Evolutionary conservation across 2,888 invertebrate genomes (phyloP), one percentile per base, ranked within the genome.

Genomic region (Allophyes oxyacanthae): DNA sequence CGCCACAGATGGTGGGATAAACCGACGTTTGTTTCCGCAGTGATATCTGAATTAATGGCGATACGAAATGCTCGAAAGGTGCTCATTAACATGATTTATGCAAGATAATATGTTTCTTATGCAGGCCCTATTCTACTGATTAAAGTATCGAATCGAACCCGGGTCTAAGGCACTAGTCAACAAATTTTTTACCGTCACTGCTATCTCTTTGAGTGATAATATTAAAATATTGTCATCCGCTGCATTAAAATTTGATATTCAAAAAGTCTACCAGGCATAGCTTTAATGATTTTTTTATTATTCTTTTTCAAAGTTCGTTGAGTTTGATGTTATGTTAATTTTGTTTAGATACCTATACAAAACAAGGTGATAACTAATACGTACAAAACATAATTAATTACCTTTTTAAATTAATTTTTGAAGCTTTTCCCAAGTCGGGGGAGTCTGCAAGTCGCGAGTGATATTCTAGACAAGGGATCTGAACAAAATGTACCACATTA

Each of bases 21-120:
- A 88, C 92, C 89, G 93, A 94, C 93, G 92, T 92, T 92, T 92
- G 92, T 92, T 93, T 94, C 94, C 94, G 93, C 92, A 93, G 91
- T 94, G 93, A 94, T 94, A 93, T 94, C 93, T 92, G 93, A 94
- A 93, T 94, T 93, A 92, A 92, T 91, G 89, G 88, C 90, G 88
- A 91, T 90, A 92, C 91, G 89, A 91, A 90, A 90, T 87, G 86
- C 88, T 91, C 87, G 88, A 93, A 94, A 94, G 93, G 93, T 93
- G 93, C 89, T 92, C 92, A 92, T 93, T 94, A 91, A 85, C 91
- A 93, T 93, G 93, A 93, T 92, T 92, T 90, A 93, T 92, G 89
- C 91, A 90, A 91, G 90, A 91, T 84, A 84, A 83, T 89, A 90
- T 87, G 87, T 89, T 90, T 90, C 87, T 89, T 87, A 79, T 79